Evolutionary conservation across 2,888 invertebrate species (phyloP), one percentile per base, ranked within the genome.

Genomic region (Sarcophaga variegata): DNA sequence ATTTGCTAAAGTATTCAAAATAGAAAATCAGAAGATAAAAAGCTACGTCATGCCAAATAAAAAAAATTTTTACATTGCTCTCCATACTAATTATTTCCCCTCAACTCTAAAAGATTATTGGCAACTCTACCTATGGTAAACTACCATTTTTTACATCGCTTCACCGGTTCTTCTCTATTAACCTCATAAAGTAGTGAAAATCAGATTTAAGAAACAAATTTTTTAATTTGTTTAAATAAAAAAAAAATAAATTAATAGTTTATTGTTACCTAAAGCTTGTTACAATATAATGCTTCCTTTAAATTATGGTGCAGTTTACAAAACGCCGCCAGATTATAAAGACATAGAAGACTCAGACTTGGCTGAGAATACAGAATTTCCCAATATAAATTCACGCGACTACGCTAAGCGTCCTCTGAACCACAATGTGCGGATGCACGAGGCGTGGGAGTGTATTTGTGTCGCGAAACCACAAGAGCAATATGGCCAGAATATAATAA

Each of bases 301-400:
- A 86, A 88, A 81, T 62, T 91, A 89, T 72, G 90, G 91, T 54
- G 82, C 86, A 5, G 81, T 90, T 11, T 93, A 92, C 74, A 89
- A 89, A 84, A 90, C 90, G 4, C 93, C 93, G 47, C 88, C 81
- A 3, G 83, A 88, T 47, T 91, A 93, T 87, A 89, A 90, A 63
- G 93, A 91, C 11, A 93, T 93, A 12, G 88, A 90, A 17, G 91
- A 91, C 75, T 89, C 88, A 8, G 90, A 91, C 20, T 80, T 93
- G 74, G 90, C 90, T 4, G 87, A 76, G 12, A 91, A 92, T 82
- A 90, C 92, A 0, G 88, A 91, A n/a, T 93, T 93, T 87, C 93
- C 93, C 6, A 93, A 93, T 90, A 89, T 93, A 14, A 93, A 93
- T 89, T 92, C 92, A 5, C 88, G 89, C 14, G 93, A 93, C 83